Conservation (phyloP, 2,113 vertebrate species). For the Dunckerocampus dactyliophorus region DNA sequence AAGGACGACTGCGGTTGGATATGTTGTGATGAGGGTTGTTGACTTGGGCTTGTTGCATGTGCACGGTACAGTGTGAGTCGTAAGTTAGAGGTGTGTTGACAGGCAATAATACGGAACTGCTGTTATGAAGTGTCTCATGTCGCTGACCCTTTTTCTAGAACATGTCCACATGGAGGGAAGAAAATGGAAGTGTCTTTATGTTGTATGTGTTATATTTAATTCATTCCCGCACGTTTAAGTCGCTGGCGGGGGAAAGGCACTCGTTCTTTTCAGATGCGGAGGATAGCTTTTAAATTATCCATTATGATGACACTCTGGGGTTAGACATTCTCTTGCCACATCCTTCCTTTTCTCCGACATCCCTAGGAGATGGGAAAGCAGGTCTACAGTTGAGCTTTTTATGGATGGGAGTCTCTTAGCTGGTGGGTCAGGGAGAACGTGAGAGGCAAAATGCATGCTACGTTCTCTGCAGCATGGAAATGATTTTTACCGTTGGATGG, state of each 20-base stretch:
- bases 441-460: background rate
- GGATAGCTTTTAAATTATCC: conserved; percentile 50
- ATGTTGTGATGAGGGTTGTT: no score
- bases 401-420: conserved; percentile 59
- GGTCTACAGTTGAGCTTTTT: conserved; percentile 41
- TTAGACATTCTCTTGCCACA: conserved; percentile 26
- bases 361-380: conserved; percentile 45
- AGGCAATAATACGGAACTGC: no score
- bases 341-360: conserved; percentile 33
- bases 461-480: background rate
- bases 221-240: conserved; percentile 27
- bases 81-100: no score
- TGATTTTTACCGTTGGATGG: conserved; percentile 1
- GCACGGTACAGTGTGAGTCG: no score
- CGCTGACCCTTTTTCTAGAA: conserved; percentile 6
- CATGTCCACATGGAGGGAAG: conserved; percentile 12
- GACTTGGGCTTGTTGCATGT: no score
- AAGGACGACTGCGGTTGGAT: no score
- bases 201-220: conserved; percentile 18
- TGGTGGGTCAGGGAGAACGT: conserved; percentile 62
- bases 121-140: no score
- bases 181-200: conserved; percentile 21
- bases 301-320: conserved; percentile 49
- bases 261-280: conserved; percentile 26
- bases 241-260: conserved; percentile 10